These are phyloP conservation scores for Rhinoraja longicauda DNA, from an alignment of 2,797 vertebrate species.

Conservation along the genomic window DNA sequence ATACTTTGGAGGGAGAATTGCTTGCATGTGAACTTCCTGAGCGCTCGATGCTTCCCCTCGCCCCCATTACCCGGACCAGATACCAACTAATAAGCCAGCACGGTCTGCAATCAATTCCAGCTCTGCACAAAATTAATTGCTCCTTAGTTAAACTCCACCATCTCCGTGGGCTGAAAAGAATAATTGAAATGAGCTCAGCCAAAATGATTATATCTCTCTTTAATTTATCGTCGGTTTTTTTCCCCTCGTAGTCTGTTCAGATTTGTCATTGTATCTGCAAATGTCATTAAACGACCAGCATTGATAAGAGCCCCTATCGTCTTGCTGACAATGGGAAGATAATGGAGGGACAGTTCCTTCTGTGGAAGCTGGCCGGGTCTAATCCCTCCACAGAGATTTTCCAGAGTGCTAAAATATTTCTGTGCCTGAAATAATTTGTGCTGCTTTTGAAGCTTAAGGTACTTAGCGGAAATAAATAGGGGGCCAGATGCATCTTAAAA, in stretches of 20 bases:
- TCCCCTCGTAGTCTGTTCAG: not conserved
- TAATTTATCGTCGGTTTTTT: conserved; percentile 28
- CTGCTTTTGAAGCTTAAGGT: not conserved
- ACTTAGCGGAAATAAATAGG: not conserved
- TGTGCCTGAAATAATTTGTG: not conserved
- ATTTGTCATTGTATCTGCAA: conserved; percentile 26
- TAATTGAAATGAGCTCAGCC: conserved; percentile 5
- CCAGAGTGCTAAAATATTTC: not conserved
- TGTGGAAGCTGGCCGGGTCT: not conserved
- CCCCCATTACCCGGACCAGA: not conserved
- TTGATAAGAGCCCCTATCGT: not conserved
- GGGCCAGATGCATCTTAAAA: not conserved
- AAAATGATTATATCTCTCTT: conserved; percentile 22
- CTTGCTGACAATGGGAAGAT: not conserved
- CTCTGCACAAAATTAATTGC: conserved; percentile 33
- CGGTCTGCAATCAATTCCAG: conserved; percentile 5
- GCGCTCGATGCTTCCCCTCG: conserved; percentile 6
- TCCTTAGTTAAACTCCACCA: conserved; percentile 4
- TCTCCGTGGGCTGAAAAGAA: conserved; percentile 4
- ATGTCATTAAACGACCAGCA: conserved; percentile 15
- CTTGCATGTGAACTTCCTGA: conserved; percentile 40
- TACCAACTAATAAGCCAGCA: not conserved
- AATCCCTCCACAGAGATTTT: not conserved
- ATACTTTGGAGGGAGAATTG: conserved; percentile 38
- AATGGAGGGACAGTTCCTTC: not conserved